A percentile compares a stretch with the other conserved stretches of the same genome.
Conservation (phyloP, 2,113 vertebrate species). For the Perca flavescens region DNA sequence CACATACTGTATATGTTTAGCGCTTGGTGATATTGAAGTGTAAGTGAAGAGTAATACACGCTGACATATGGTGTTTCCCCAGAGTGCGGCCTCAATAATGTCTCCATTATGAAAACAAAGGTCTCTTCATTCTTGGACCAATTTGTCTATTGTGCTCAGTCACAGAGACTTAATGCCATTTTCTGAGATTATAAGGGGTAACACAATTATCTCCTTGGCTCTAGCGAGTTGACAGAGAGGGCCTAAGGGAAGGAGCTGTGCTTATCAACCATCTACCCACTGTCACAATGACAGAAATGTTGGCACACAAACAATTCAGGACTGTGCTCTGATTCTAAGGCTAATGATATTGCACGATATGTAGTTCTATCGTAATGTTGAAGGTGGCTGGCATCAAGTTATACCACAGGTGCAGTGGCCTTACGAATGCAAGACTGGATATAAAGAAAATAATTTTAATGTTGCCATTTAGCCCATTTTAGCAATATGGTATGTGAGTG, state of each 20-base stretch:
- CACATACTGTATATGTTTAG: conserved; percentile 17
- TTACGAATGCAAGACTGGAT: background rate
- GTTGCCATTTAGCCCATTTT: background rate
- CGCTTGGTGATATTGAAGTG: conserved; percentile 36
- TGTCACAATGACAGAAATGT: conserved; percentile 52
- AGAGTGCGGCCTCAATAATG: conserved; percentile 37
- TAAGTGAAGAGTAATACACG: conserved; percentile 38
- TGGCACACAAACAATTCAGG: conserved; percentile 35
- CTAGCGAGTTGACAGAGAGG: conserved; percentile 59
- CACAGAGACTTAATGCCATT: conserved; percentile 54
- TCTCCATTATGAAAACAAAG: conserved; percentile 58
- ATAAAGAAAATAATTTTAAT: background rate
- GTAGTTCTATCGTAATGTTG: background rate
- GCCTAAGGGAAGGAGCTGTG: conserved; percentile 48
- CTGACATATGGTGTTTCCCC: conserved; percentile 45
- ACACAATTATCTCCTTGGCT: conserved; percentile 74
- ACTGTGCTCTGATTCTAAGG: conserved; percentile 16
- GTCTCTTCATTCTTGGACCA: conserved; percentile 49
- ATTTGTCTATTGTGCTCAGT: conserved; percentile 57
- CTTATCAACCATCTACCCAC: conserved; percentile 65
- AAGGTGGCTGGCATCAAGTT: background rate
- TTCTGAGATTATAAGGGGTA: conserved; percentile 63
- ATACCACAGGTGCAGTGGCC: background rate
- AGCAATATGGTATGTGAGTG: background rate
- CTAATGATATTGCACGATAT: conserved; percentile 19